Conservation (phyloP, 2,113 vertebrate genomes). For the Hippocampus comes region DNA sequence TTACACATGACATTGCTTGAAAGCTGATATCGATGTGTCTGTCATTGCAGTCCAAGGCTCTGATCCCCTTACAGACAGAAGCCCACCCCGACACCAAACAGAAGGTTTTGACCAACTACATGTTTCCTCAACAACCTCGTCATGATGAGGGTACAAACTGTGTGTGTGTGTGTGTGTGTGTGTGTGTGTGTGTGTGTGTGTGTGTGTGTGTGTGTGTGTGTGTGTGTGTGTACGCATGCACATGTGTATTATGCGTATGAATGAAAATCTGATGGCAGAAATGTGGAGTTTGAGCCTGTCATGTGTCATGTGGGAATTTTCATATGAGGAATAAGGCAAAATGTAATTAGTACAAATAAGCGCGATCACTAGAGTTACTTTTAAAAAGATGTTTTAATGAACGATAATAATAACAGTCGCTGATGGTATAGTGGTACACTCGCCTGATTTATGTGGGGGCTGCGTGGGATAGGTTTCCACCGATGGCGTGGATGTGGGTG, state of each 20-base stretch:
- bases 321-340: not conserved
- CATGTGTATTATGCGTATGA: not conserved
- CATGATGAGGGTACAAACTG: slow-evolving; percentile 85
- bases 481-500: no score
- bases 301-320: not conserved
- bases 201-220: not conserved
- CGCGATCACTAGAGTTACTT: not conserved
- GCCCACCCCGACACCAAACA: slow-evolving; percentile 98
- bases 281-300: not conserved
- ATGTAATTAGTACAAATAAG: not conserved
- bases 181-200: not conserved
- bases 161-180: slow-evolving; percentile 15
- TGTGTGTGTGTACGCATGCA: not conserved
- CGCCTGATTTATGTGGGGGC: no score
- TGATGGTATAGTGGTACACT: not conserved
- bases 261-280: not conserved
- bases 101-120: slow-evolving; percentile 97
- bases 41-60: slow-evolving; percentile 89
- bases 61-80: slow-evolving; percentile 97
- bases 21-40: slow-evolving; percentile 23
- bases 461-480: no score
- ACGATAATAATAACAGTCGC: not conserved
- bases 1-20: not conserved
- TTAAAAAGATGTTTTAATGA: not conserved
- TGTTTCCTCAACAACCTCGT: slow-evolving; percentile 98